phyloP scores from a whole-genome alignment of 2,113 vertebrate species.

The human region DNA sequence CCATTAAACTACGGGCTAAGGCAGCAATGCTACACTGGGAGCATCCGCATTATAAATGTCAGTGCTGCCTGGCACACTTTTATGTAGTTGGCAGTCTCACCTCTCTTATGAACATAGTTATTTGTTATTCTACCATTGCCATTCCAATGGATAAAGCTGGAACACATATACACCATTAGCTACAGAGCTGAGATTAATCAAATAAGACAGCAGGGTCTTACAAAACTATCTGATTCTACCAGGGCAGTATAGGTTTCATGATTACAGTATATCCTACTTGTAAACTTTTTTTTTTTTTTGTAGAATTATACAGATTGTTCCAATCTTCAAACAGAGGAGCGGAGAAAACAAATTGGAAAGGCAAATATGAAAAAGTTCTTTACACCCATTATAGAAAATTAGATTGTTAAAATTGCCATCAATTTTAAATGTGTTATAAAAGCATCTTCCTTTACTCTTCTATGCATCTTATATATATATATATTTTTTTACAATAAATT shows the following conservation, averaged over 20 bases:
- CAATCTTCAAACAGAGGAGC: slow-evolving; percentile 10
- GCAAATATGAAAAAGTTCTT: slow-evolving; percentile 9
- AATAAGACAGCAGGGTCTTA: background rate
- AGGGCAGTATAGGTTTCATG: background rate
- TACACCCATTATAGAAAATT: background rate
- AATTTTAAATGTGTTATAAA: slow-evolving; percentile 45
- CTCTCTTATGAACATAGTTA: background rate
- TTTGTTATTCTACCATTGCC: background rate
- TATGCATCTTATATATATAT: background rate
- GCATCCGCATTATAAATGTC: accelerated
- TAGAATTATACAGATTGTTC: background rate
- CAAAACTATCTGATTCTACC: background rate
- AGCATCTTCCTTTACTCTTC: background rate
- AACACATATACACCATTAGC: accelerated
- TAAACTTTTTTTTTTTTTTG: slow-evolving; percentile 10
- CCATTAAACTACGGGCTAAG: background rate
- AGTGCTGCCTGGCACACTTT: accelerated
- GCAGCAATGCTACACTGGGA: accelerated
- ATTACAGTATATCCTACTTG: background rate
- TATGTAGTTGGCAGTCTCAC: background rate
- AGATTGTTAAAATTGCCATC: background rate
- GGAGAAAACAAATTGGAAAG: background rate
- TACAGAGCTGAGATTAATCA: background rate
- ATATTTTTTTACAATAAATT: slow-evolving; percentile 34
- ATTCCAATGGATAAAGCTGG: background rate